These are phyloP conservation scores for Lepisosteus osseus DNA, from an alignment of 2,113 vertebrate genomes.

Conservation along the genomic window DNA sequence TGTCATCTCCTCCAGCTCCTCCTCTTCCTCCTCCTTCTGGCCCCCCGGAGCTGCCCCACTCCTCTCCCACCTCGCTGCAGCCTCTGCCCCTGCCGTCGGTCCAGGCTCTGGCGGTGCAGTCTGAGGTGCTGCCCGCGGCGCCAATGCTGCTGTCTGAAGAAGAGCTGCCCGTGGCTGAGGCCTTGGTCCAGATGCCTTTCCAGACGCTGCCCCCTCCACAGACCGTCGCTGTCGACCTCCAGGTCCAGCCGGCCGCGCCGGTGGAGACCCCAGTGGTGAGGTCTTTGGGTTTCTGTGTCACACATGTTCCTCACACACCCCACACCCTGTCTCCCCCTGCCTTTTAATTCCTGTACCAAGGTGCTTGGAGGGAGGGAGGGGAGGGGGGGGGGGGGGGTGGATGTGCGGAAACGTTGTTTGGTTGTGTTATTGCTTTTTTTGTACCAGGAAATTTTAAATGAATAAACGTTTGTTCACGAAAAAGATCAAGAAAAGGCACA, in stretches of 20 bases:
- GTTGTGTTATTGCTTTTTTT: too few relatives aligned
- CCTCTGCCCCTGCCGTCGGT: constrained; percentile 76
- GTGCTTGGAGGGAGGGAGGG: too few relatives aligned
- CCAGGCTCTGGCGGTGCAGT: constrained; percentile 77
- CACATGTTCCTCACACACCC: too few relatives aligned
- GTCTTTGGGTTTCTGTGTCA: constrained; percentile 11
- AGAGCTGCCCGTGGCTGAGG: constrained; percentile 81
- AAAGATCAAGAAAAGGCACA: too few relatives aligned
- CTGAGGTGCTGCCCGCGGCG: constrained; percentile 76
- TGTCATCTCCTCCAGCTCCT: constrained; percentile 14
- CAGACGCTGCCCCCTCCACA: constrained; percentile 84
- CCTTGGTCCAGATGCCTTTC: constrained; percentile 85
- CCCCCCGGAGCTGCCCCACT: constrained; percentile 68
- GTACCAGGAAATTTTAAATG: too few relatives aligned
- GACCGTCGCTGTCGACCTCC: constrained; percentile 89
- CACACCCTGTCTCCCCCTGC: too few relatives aligned
- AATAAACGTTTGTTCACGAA: too few relatives aligned
- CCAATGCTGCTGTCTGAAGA: constrained; percentile 79
- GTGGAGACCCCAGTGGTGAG: constrained; percentile 76
- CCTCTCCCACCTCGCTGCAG: constrained; percentile 72
- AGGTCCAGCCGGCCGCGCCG: constrained; percentile 72
- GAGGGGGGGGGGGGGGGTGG: too few relatives aligned
- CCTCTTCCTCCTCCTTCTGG: constrained; percentile 49
- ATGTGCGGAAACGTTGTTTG: too few relatives aligned
- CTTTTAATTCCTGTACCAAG: too few relatives aligned